phyloP scores from a whole-genome alignment of 2,797 vertebrate species.

The Chelon auratus region DNA sequence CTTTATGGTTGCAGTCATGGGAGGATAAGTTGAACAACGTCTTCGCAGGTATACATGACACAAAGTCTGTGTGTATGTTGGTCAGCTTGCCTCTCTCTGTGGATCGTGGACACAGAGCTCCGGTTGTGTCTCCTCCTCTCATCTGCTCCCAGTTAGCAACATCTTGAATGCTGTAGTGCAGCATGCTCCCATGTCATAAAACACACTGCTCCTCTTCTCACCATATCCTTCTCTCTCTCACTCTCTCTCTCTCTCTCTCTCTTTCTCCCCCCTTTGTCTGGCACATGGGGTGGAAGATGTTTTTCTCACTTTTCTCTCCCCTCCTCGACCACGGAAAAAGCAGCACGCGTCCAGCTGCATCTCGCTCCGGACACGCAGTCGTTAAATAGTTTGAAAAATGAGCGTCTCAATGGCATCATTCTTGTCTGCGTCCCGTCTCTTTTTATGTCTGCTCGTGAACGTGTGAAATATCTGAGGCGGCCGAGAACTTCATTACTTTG shows the following conservation, averaged over 20 bases:
- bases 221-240: slow-evolving; percentile 40
- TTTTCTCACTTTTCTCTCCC: slow-evolving; percentile 61
- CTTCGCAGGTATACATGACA: slow-evolving; percentile 17
- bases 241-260: slow-evolving; percentile 32
- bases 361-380: slow-evolving; percentile 57
- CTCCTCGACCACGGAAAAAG: slow-evolving; percentile 69
- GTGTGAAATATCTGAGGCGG: slow-evolving; percentile 78
- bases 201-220: slow-evolving; percentile 69
- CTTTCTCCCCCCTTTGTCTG: slow-evolving; percentile 58
- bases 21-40: background rate
- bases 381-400: slow-evolving; percentile 79
- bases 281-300: slow-evolving; percentile 68
- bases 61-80: slow-evolving; percentile 23
- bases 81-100: slow-evolving; percentile 45
- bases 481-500: slow-evolving; percentile 79
- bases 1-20: background rate
- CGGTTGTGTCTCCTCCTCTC: slow-evolving; percentile 70
- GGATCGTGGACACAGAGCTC: slow-evolving; percentile 49
- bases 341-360: slow-evolving; percentile 72
- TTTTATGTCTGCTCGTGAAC: slow-evolving; percentile 69
- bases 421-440: slow-evolving; percentile 62
- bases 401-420: slow-evolving; percentile 76
- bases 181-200: slow-evolving; percentile 81
- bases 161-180: slow-evolving; percentile 80
- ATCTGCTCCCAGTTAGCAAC: slow-evolving; percentile 83